Evolutionary conservation across 2,888 invertebrate species (phyloP), one percentile per base, ranked within the genome.

Genomic region (Drosophila mettleri): DNA sequence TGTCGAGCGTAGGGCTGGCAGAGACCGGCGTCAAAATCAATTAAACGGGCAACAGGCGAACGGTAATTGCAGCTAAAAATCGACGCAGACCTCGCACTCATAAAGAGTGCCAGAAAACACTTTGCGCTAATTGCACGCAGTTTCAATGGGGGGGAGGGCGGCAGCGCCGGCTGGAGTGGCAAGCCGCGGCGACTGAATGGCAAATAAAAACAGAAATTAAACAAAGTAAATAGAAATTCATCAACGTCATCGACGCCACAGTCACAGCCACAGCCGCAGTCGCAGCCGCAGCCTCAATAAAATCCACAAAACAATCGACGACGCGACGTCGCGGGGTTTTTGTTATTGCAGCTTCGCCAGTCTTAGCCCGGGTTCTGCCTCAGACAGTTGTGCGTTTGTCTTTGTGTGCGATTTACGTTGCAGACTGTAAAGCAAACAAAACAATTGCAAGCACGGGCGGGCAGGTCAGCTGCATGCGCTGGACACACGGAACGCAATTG

Each of bases 221-320:
- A 82, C 88, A 85, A 82, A 85, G 85, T 89, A 89, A 87, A 87
- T 87, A 87, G 86, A 89, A 87, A 89, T 89, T 82, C 85, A 86
- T 86, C 85, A 86, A 75, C 89, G 89, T 82, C 80, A 88, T 84
- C 62, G 85, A 64, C 71, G 57, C 72, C 63, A n/a, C n/a, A n/a
- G n/a, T n/a, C n/a, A n/a, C n/a, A n/a, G n/a, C n/a, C n/a, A n/a
- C n/a, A n/a, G n/a, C n/a, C n/a, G n/a, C n/a, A n/a, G n/a, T n/a
- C n/a, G n/a, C n/a, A 55, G 52, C 41, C 57, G 36, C 64, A 57
- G 77, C 68, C 70, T 80, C 80, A 86, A 83, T 82, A 84, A 88
- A 82, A 83, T 84, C 78, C 78, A 88, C 84, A 83, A 83, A 86
- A 69, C 87, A 82, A 79, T 82, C 59, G 60, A 57, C 59, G 39